Base-by-base conservation (phyloP, 2,888 invertebrate genomes). In the Podotricha telesiphe region DNA sequence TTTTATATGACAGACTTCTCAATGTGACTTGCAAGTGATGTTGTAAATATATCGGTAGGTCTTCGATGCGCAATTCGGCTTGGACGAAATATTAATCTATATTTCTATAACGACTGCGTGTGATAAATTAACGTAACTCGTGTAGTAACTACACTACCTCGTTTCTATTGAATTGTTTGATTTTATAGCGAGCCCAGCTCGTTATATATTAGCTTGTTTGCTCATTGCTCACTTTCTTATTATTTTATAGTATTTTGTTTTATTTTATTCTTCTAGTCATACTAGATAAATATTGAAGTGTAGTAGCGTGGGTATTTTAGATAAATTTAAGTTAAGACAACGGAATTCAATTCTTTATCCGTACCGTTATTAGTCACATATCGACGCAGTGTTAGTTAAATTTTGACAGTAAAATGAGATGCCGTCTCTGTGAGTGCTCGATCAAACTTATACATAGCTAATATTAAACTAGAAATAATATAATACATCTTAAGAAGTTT, bases 141-240 rank as follows among this genome's bases (percentile, higher is more conserved):
- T 91, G 91, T 92, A 91, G 91, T 82, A 88, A 89, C 89, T 91
- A 89, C 89, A 90, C 89, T 89, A 90, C 89, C 91, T 92, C 90
- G 87, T 86, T 84, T 86, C 81, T 84, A 82, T 80, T 82, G 77
- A 76, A 80, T 78, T 78, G 79, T 83, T 85, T 83, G 76, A 75
- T 79, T 82, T 79, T 77, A 79, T 82, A 77, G 79, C 82, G 91
- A 90, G 92, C 92, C 75, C 87, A 90, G 91, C 91, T 93, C 92
- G 81, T 73, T 80, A 78, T 83, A 84, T 78, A 78, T 84, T 73
- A 70, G 74, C 71, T 74, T 75, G 56, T 75, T 72, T 89, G 90
- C 86, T 89, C 89, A 89, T 72, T 89, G 90, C 86, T 89, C 89
- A 89, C 66, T 55, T 62, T 86, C 75, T 73, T 76, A 75, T 87